Evolutionary conservation across 2,797 vertebrate genomes (phyloP), one percentile per base, ranked within the genome.

Genomic region (Tokudaia muenninki): DNA sequence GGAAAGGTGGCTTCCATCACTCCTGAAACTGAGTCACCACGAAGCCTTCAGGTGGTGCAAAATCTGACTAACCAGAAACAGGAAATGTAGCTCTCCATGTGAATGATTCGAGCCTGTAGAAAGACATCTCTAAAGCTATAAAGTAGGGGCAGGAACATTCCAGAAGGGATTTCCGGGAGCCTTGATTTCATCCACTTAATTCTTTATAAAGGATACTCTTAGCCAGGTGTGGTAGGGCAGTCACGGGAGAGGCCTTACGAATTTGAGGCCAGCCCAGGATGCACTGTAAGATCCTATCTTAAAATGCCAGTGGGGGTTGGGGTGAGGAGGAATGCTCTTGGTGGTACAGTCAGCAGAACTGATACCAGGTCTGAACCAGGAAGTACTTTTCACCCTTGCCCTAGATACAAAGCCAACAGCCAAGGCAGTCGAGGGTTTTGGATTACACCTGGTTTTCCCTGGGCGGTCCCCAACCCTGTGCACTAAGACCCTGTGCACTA

Each of bases 121-220:
- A 63, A 83, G n/a, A 31, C 13, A 90, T 50, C 74, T 87, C 86
- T 19, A 2, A 26, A 75, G 87, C 55, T 84, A 47, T 13, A 92
- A 96, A 82, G 65, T 41, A 44, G 22, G 21, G 83, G 34, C 13
- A 92, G 78, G 82, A 92, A 74, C 79, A 95, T 70, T 63, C 87
- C 93, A 82, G 82, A 95, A 97, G 44, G 50, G 41, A 91, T 75
- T 97, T 89, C 67, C 82, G 83, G 83, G 79, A 93, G n/a, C 10
- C 84, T 37, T 16, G 65, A 83, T 79, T 91, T 37, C 17, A 79
- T 55, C n/a, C 77, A 79, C 44, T 24, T 47, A 79, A 55, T 57
- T 72, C 29, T 65, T 95, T 79, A 55, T 50, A 41, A 82, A 79
- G 31, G 88, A 65, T 79, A 41, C 19, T 50, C 37, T 52, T 47